Evolutionary conservation across 2,113 vertebrate genomes (phyloP).

Genomic region (Stomatorhinus ivindoensis): DNA sequence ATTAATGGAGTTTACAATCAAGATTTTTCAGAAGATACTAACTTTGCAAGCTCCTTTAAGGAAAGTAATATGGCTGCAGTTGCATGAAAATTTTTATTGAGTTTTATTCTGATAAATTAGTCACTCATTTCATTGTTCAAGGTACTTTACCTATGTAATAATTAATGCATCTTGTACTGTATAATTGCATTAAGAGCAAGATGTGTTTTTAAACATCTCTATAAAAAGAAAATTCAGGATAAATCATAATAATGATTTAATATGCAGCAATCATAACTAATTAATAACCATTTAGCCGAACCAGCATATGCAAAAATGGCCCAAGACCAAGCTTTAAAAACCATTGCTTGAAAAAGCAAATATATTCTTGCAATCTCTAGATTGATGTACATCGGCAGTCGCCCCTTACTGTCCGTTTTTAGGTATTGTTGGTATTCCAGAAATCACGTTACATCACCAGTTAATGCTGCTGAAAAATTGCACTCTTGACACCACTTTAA

Average conservation of each 20-base stretch:
- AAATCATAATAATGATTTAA: not conserved
- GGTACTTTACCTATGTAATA: not conserved
- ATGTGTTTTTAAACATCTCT: not conserved
- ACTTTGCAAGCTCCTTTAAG: not conserved
- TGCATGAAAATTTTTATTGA: not conserved
- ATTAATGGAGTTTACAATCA: not conserved
- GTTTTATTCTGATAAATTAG: not conserved
- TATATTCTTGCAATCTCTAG: not conserved
- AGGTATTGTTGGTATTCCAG: not conserved
- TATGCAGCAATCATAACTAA: not conserved
- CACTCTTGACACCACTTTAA: not conserved
- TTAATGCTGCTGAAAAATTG: slow-evolving; percentile 8
- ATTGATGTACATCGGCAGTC: not conserved
- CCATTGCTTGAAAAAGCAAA: not conserved
- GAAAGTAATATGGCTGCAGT: not conserved
- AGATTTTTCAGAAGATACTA: not conserved
- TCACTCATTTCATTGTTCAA: not conserved
- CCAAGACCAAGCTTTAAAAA: not conserved
- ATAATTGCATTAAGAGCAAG: not conserved
- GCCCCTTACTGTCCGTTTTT: not conserved
- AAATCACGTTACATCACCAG: not conserved
- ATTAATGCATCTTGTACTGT: not conserved
- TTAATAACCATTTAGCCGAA: not conserved
- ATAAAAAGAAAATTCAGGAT: not conserved
- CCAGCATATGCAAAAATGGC: not conserved